Evolutionary conservation across 1,140 invertebrate species (phyloP), one percentile per base, ranked within the genome.

Genomic region (Drosophila persimilis): DNA sequence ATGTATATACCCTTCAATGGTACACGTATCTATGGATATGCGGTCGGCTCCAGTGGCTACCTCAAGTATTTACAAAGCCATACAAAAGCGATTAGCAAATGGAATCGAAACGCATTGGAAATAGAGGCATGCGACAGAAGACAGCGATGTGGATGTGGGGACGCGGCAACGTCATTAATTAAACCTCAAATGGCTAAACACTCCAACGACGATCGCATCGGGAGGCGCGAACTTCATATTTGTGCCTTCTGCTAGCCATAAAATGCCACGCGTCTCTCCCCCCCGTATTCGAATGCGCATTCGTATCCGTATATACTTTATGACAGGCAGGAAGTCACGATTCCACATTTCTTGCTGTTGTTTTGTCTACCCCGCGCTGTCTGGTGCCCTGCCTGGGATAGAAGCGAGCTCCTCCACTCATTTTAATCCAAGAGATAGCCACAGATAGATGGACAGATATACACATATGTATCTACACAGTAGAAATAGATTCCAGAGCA

Each of bases 251-350:
- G 80, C 79, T 72, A 62, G 57, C 77, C 77, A 86, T 85, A 85
- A 85, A 85, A 73, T 85, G 74, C 66, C 58, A 77, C 55, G 41
- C 54, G 46, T 43, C 57, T 51, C 17, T 45, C 17, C 54, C 45
- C n/a, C 31, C 31, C 29, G 8, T 3, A 31, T 3, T 3, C 35
- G 26, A 5, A 26, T 26, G 43, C 35, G 26, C 43, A n/a, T 48
- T 51, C 52, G 47, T 20, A 22, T 41, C 46, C 41, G 29, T 64
- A 72, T 50, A 57, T 54, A 83, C 60, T 81, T 85, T 86, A 73
- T 77, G 81, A 73, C 57, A 64, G 60, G 69, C 81, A 85, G 80
- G 80, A 86, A 85, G 80, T 85, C 80, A 85, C 80, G 80, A 85
- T 86, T 85, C 60, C 69, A 83, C 57, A 70, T 52, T 62, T 63